A percentile compares a stretch with the other conserved stretches of the same genome.
Evolutionary conservation across 92 coral and sea anemone genomes (phyloP).

Genomic region (Paramuricea clavata): DNA sequence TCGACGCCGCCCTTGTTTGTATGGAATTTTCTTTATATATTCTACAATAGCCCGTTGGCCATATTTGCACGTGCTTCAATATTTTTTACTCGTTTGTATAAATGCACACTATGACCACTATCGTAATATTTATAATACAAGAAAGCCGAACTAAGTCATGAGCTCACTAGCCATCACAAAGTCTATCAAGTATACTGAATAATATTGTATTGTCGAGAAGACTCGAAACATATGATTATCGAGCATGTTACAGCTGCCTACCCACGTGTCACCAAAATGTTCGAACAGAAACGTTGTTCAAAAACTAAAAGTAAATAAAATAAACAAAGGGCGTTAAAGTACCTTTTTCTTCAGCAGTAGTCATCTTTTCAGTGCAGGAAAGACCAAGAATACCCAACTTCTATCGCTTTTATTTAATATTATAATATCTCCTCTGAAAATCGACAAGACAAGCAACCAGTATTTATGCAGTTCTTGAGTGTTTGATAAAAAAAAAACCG

Average conservation of each 20-base stretch:
- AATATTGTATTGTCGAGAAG: background rate
- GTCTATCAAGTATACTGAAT: background rate
- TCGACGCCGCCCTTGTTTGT: no score
- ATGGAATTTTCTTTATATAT: no score
- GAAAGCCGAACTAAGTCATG: no score
- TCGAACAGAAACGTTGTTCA: background rate
- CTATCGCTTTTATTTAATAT: background rate
- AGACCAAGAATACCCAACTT: background rate
- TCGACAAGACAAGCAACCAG: background rate
- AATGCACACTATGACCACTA: no score
- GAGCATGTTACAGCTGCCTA: background rate
- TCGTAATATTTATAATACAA: no score
- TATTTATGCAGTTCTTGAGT: background rate
- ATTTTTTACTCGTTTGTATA: no score
- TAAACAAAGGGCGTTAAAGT: background rate
- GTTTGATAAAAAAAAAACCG: background rate
- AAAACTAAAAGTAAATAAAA: background rate
- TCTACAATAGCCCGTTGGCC: no score
- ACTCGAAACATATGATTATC: background rate
- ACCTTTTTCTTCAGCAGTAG: constrained; percentile 16
- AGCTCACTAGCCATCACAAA: background rate
- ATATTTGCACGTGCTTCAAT: no score
- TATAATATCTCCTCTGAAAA: background rate
- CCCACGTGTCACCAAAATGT: background rate
- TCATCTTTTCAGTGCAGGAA: background rate